phyloP scores from a whole-genome alignment of 1,140 invertebrate species.

The Lysiphlebus fabarum region DNA sequence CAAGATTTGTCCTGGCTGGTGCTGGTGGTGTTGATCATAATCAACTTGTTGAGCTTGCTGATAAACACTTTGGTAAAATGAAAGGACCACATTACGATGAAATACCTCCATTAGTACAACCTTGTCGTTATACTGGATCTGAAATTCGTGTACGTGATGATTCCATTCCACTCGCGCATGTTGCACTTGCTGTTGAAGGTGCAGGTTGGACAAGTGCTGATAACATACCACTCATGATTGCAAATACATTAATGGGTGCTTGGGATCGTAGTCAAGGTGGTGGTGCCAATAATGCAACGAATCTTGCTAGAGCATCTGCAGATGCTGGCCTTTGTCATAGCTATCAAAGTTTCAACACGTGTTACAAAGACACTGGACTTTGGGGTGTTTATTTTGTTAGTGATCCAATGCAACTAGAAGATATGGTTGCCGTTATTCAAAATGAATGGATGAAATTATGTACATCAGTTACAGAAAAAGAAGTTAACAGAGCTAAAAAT shows the following conservation, averaged over 20 bases:
- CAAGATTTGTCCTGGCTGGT: slow-evolving; percentile 88
- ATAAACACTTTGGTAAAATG: slow-evolving; percentile 79
- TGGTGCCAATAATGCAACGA: slow-evolving; percentile 82
- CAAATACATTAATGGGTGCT: slow-evolving; percentile 87
- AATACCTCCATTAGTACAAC: slow-evolving; percentile 62
- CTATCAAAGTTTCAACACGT: slow-evolving; percentile 99
- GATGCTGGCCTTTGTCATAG: slow-evolving; percentile 78
- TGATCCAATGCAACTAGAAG: slow-evolving; percentile 75
- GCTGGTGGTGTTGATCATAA: slow-evolving; percentile 94
- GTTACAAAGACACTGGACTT: slow-evolving; percentile 98
- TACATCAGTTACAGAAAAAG: slow-evolving; percentile 84
- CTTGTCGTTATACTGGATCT: slow-evolving; percentile 90
- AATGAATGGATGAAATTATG: slow-evolving; percentile 93
- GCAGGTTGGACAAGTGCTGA: slow-evolving; percentile 94
- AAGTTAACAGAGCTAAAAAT: slow-evolving; percentile 93
- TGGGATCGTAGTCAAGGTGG: slow-evolving; percentile 90
- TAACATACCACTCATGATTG: slow-evolving; percentile 97
- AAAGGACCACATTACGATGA: slow-evolving; percentile 55
- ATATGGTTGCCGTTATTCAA: slow-evolving; percentile 77
- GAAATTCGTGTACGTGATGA: slow-evolving; percentile 91
- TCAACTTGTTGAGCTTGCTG: slow-evolving; percentile 80
- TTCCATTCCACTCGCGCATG: slow-evolving; percentile 90
- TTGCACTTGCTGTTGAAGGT: slow-evolving; percentile 94
- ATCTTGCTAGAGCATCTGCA: slow-evolving; percentile 72
- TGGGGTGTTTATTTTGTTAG: slow-evolving; percentile 97